These are phyloP conservation scores for Neoitamus cyanurus DNA, from an alignment of 2,888 invertebrate genomes.

Conservation along the genomic window DNA sequence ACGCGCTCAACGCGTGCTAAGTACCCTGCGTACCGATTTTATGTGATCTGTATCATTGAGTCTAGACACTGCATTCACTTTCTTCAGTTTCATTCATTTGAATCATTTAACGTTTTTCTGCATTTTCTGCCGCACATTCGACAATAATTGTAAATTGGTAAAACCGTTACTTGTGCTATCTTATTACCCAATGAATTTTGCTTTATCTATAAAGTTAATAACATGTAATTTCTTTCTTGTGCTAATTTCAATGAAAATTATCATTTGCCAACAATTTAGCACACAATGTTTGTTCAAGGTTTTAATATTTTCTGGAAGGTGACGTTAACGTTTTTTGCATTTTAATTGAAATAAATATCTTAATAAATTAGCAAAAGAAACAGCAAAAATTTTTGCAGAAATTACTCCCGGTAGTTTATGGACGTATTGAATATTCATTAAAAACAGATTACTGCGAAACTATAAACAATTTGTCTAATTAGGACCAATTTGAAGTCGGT, in stretches of 20 bases:
- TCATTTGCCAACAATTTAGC: not conserved
- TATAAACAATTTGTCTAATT: too few species aligned
- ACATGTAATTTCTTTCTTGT: not conserved
- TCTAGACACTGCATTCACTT: not conserved
- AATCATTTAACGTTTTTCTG: not conserved
- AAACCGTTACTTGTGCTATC: not conserved
- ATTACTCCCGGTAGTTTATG: too few species aligned
- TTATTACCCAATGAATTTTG: not conserved
- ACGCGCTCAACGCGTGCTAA: not conserved
- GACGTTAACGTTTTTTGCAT: too few species aligned
- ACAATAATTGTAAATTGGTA: not conserved
- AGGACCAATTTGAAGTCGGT: too few species aligned
- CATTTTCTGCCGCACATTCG: not conserved
- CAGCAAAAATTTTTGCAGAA: too few species aligned
- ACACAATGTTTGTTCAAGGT: not conserved
- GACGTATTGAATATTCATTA: too few species aligned
- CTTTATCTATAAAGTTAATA: not conserved
- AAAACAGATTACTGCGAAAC: too few species aligned
- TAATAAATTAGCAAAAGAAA: too few species aligned
- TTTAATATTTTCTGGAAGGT: not conserved
- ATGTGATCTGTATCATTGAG: not conserved
- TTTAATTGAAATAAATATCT: too few species aligned
- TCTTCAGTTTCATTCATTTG: not conserved
- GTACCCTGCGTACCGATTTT: not conserved
- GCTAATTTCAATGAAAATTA: not conserved